These are phyloP conservation scores for Anastatus disparis DNA, from an alignment of 1,140 invertebrate genomes.

Conservation along the genomic window DNA sequence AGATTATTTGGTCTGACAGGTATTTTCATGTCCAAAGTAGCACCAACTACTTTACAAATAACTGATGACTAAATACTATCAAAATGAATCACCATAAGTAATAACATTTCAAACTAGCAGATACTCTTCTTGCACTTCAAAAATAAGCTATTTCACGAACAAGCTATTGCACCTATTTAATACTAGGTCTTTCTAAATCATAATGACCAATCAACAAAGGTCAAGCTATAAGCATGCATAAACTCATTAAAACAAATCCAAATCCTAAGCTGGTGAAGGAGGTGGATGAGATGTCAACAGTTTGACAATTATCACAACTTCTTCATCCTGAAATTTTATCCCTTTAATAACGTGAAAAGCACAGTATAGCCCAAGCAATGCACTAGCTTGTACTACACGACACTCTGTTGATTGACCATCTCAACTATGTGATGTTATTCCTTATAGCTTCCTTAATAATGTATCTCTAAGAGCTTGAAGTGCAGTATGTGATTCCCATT, in stretches of 20 bases:
- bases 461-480: constrained; percentile 83
- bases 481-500: constrained; percentile 78
- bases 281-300: constrained; percentile 90
- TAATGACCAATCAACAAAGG: constrained; percentile 83
- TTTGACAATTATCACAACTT: constrained; percentile 84
- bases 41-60: constrained; percentile 92
- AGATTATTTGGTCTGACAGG: constrained; percentile 91
- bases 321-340: constrained; percentile 94
- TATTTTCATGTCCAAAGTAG: constrained; percentile 95
- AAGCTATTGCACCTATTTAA: constrained; percentile 95
- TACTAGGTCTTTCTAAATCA: constrained; percentile 88
- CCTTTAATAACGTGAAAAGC: constrained; percentile 91
- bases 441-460: constrained; percentile 77
- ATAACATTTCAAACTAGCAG: constrained; percentile 92
- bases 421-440: constrained; percentile 68
- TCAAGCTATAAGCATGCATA: constrained; percentile 95
- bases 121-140: constrained; percentile 80
- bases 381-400: constrained; percentile 82
- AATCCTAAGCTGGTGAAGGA: constrained; percentile 89
- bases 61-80: constrained; percentile 93
- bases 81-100: constrained; percentile 96
- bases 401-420: constrained; percentile 72
- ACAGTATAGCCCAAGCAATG: constrained; percentile 87
- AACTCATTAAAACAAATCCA: constrained; percentile 91
- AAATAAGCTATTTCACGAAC: constrained; percentile 90